These are phyloP conservation scores for Osmoderma eremita DNA, from an alignment of 2,888 invertebrate species.

Conservation along the genomic window DNA sequence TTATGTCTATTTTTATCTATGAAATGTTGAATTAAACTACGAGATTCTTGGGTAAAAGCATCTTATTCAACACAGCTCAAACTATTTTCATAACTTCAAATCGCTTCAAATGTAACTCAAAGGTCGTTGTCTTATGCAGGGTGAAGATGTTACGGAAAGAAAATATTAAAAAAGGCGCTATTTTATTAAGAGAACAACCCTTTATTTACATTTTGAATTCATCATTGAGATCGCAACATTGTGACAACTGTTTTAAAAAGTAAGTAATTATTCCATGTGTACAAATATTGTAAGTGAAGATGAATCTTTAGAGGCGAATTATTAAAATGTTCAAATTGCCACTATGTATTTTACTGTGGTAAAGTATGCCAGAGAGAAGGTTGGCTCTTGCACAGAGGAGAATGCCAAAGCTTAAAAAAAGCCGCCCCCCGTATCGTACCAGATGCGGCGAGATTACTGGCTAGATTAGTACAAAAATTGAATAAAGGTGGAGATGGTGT, in stretches of 20 bases:
- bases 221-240: constrained; percentile 74
- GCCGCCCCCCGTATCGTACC: constrained; percentile 79
- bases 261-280: constrained; percentile 61
- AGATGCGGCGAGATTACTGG: constrained; percentile 83
- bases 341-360: constrained; percentile 85
- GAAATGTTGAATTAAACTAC: too few species aligned
- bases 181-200: constrained; percentile 77
- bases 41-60: too few species aligned
- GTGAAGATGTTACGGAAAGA: constrained; percentile 61
- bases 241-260: constrained; percentile 82
- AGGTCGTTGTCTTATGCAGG: not conserved
- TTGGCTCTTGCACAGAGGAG: constrained; percentile 85
- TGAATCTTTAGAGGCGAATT: constrained; percentile 70
- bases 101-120: not conserved
- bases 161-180: constrained; percentile 72
- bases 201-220: constrained; percentile 79
- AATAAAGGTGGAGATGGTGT: constrained; percentile 74
- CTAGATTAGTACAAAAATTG: constrained; percentile 77
- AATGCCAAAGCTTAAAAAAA: constrained; percentile 81
- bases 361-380: constrained; percentile 81
- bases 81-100: constrained; percentile 17
- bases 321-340: constrained; percentile 84
- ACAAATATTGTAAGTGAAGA: not conserved
- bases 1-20: too few species aligned
- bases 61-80: not conserved